Percentiles rank a stretch among this genome's conserved stretches.
Evolutionary conservation across 2,113 vertebrate genomes (phyloP).

Genomic region (Corythornis madagascariensis): DNA sequence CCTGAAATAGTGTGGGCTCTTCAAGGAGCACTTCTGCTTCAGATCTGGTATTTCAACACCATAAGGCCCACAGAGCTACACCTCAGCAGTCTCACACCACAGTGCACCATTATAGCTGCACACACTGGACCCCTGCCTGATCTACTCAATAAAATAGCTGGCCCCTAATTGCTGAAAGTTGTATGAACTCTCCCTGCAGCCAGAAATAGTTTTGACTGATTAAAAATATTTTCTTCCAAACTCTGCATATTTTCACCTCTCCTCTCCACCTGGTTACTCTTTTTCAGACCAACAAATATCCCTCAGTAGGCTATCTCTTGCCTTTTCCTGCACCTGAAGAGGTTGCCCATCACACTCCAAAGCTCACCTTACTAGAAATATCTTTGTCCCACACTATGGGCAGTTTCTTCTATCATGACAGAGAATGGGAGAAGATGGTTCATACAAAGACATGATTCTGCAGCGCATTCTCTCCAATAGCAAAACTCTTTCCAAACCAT

Average conservation of each 20-base stretch:
- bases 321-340: neutral
- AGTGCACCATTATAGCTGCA: neutral
- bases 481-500: no score
- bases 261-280: neutral
- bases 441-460: no score
- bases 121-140: neutral
- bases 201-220: neutral
- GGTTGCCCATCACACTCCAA: no score
- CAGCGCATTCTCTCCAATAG: no score
- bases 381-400: no score
- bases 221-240: constrained; percentile 20
- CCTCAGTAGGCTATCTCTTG: neutral
- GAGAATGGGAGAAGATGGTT: no score
- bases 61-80: neutral
- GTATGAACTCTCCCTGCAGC: neutral
- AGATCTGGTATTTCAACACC: neutral
- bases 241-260: neutral
- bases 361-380: no score
- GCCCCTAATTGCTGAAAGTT: neutral
- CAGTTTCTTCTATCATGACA: no score
- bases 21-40: neutral
- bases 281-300: neutral
- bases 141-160: rapidly evolving
- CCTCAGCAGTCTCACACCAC: neutral
- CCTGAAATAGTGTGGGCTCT: rapidly evolving